Evolutionary conservation across 1,140 invertebrate species (phyloP).

Genomic region (Drosophila bocki): DNA sequence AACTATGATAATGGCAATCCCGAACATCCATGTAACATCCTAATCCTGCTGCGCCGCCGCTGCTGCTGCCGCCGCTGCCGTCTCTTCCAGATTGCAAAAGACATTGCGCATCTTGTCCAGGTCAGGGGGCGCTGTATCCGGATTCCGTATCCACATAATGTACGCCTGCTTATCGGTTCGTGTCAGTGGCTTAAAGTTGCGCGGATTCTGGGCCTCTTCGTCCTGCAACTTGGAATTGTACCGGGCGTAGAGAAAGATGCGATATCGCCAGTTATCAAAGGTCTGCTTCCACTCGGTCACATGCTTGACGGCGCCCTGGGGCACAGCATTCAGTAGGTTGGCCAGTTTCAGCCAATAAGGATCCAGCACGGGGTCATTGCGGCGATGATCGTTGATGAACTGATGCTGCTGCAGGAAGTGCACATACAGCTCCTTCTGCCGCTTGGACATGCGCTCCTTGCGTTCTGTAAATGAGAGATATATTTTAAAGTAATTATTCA

Average conservation of each 20-base stretch:
- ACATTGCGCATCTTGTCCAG: conserved; percentile 83
- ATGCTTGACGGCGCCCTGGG: conserved; percentile 79
- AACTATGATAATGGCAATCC: conserved; percentile 64
- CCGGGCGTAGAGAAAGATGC: conserved; percentile 79
- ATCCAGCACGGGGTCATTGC: conserved; percentile 78
- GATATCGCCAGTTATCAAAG: conserved; percentile 83
- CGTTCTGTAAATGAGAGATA: conserved; percentile 54
- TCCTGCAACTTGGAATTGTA: conserved; percentile 81
- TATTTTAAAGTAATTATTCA: neutral
- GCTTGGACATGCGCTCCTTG: conserved; percentile 82
- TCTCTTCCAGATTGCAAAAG: conserved; percentile 79
- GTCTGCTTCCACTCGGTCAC: conserved; percentile 83
- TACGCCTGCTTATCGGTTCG: conserved; percentile 83
- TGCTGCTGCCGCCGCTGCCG: conserved; percentile 40
- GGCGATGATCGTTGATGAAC: conserved; percentile 76
- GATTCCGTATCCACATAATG: conserved; percentile 80
- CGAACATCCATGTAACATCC: conserved; percentile 1
- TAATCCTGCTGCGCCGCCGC: conserved; percentile 71
- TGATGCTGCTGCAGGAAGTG: conserved; percentile 81
- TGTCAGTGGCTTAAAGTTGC: conserved; percentile 78
- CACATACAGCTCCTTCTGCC: conserved; percentile 80
- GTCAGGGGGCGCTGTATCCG: conserved; percentile 80
- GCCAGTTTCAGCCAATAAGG: conserved; percentile 79
- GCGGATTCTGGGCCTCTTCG: conserved; percentile 78
- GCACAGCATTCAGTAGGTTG: conserved; percentile 76